These are phyloP conservation scores for Drosophila sproati DNA, from an alignment of 1,140 invertebrate species.

Conservation along the genomic window DNA sequence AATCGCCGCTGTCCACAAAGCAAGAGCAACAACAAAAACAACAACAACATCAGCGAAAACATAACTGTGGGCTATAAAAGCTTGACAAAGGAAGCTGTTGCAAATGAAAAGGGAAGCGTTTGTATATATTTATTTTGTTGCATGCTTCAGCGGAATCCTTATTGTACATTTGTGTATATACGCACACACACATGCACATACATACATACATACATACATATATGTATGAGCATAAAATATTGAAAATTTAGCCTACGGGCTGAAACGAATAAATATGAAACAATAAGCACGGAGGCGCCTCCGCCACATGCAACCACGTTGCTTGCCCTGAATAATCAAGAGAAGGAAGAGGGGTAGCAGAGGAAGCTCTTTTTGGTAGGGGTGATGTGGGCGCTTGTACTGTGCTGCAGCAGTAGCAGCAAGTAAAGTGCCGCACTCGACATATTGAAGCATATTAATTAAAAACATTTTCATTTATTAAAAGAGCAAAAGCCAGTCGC, in stretches of 20 bases:
- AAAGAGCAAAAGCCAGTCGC: constrained; percentile 58
- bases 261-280: constrained; percentile 52
- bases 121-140: constrained; percentile 42
- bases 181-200: constrained; percentile 8
- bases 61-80: constrained; percentile 34
- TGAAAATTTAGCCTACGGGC: constrained; percentile 61
- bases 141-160: constrained; percentile 47
- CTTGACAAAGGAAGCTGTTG: constrained; percentile 31
- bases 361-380: constrained; percentile 4
- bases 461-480: constrained; percentile 79
- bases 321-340: constrained; percentile 20
- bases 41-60: constrained; percentile 8
- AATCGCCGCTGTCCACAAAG: constrained; percentile 28
- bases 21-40: constrained; percentile 5
- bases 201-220: constrained; percentile 3
- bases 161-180: constrained; percentile 34
- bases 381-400: constrained; percentile 15
- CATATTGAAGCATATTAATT: constrained; percentile 81
- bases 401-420: constrained; percentile 23
- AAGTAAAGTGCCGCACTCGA: constrained; percentile 60
- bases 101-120: background rate
- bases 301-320: constrained; percentile 25
- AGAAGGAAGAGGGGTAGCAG: background rate
- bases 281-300: constrained; percentile 49
- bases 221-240: constrained; percentile 41